Evolutionary conservation across 2,888 invertebrate species (phyloP).

Genomic region (Corythucha ciliata): DNA sequence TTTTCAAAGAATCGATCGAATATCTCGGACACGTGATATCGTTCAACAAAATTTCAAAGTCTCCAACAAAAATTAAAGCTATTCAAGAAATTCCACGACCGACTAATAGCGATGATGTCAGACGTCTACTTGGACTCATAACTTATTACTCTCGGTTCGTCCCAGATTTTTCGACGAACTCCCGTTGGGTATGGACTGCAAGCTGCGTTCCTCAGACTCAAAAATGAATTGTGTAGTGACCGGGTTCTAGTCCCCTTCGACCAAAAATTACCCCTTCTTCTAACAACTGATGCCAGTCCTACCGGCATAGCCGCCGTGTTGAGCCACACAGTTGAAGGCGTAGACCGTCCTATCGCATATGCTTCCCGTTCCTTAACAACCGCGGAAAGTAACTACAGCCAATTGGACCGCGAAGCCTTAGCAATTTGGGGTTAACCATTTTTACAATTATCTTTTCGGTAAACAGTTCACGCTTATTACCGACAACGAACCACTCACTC

Average conservation of each 20-base stretch:
- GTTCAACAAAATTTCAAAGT: conserved; percentile 20
- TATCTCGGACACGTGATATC: conserved; percentile 21
- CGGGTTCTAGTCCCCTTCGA: conserved; percentile 31
- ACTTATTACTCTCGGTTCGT: conserved; percentile 31
- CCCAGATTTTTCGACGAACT: conserved; percentile 12
- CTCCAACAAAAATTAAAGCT: conserved; percentile 21
- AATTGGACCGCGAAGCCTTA: conserved; percentile 28
- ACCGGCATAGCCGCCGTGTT: conserved; percentile 25
- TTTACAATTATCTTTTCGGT: conserved; percentile 24
- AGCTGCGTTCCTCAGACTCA: conserved; percentile 32
- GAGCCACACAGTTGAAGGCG: conserved; percentile 25
- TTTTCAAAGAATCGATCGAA: conserved; percentile 12
- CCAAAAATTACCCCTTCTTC: conserved; percentile 28
- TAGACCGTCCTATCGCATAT: conserved; percentile 24
- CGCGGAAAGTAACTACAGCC: conserved; percentile 26
- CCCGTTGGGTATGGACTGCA: conserved; percentile 28
- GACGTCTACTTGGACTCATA: conserved; percentile 28
- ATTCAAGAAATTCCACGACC: conserved; percentile 8
- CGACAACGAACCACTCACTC: conserved; percentile 22
- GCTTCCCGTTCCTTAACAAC: conserved; percentile 22
- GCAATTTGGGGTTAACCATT: conserved; percentile 27
- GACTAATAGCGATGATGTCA: conserved; percentile 23
- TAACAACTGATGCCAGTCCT: conserved; percentile 30
- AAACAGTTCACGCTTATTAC: conserved; percentile 21
- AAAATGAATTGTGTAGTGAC: conserved; percentile 32